Evolutionary conservation across 2,797 vertebrate genomes (phyloP).

Genomic region (Calcarius lapponicus): DNA sequence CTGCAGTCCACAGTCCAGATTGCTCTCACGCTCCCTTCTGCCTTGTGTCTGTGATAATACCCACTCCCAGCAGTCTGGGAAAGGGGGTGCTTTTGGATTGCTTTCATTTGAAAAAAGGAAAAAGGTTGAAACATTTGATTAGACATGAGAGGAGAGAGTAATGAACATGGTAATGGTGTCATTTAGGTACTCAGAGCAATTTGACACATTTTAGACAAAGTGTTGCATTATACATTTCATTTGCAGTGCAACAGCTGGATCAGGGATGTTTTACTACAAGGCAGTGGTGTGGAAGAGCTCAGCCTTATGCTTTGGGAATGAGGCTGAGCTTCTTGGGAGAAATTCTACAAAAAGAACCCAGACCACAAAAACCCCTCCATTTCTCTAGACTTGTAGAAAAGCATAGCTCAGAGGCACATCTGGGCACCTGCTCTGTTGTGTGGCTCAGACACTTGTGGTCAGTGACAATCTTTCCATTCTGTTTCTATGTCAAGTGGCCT

Average conservation of each 20-base stretch:
- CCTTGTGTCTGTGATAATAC: neutral
- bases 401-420: neutral
- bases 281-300: fast-evolving
- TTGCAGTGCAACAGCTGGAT: neutral
- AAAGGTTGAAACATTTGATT: neutral
- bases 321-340: neutral
- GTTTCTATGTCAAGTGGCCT: neutral
- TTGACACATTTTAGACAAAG: neutral
- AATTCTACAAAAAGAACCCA: neutral
- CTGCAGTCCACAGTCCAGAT: neutral
- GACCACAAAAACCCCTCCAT: neutral
- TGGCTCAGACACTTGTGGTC: neutral
- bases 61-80: neutral
- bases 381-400: neutral
- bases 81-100: neutral
- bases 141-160: neutral
- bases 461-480: neutral
- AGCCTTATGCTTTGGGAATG: fast-evolving
- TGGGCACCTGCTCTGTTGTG: fast-evolving
- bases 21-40: neutral
- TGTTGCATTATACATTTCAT: neutral
- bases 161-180: neutral
- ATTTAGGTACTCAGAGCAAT: neutral
- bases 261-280: neutral
- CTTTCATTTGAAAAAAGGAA: neutral